These are phyloP conservation scores for Danio tinwini DNA, from an alignment of 2,797 vertebrate species.

Conservation along the genomic window DNA sequence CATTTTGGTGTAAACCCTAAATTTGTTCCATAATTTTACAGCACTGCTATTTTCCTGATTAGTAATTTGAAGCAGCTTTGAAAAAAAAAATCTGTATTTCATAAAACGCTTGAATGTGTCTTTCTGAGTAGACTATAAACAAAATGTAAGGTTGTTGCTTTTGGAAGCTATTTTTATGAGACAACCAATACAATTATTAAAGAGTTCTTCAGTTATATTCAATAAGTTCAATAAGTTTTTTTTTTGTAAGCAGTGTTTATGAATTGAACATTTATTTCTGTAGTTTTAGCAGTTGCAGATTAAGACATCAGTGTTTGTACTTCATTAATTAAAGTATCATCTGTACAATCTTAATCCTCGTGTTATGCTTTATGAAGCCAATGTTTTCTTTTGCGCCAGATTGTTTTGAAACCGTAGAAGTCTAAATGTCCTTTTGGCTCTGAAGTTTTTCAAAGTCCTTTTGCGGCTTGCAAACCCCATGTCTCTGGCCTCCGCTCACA, in stretches of 20 bases:
- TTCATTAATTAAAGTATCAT: conserved; percentile 10
- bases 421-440: conserved; percentile 76
- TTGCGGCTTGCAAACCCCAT: conserved; percentile 82
- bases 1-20: no score
- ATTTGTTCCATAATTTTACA: background rate
- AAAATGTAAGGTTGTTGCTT: background rate
- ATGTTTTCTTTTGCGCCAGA: conserved; percentile 17
- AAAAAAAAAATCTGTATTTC: background rate
- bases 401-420: conserved; percentile 51
- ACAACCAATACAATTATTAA: background rate
- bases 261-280: background rate
- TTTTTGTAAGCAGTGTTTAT: background rate
- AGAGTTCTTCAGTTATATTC: background rate
- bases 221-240: background rate
- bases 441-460: conserved; percentile 80
- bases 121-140: background rate
- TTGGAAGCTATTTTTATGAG: background rate
- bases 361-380: conserved; percentile 21
- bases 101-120: background rate
- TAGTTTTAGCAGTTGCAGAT: background rate
- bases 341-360: background rate
- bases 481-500: conserved; percentile 81
- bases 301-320: background rate
- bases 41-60: background rate
- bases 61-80: background rate